Percentiles rank a stretch among this genome's conserved stretches.
phyloP scores from a whole-genome alignment of 2,888 invertebrate species.

The Anorthoa munda region DNA sequence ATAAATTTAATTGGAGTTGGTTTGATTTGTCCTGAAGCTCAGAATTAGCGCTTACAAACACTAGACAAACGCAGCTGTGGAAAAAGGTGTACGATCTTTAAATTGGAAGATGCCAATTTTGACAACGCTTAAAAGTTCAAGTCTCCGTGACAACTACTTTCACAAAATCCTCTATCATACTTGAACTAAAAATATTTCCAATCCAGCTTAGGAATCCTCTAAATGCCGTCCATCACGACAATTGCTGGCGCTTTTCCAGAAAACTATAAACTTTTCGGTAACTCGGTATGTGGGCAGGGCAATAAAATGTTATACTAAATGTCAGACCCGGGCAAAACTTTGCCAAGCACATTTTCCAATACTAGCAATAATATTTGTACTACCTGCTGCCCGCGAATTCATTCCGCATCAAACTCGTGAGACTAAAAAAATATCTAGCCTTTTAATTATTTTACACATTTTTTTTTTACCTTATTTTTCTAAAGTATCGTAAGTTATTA shows the following conservation, averaged over 20 bases:
- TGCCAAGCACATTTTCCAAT: conserved; percentile 28
- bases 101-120: neutral
- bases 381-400: too few species aligned
- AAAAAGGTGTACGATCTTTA: neutral
- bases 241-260: conserved; percentile 35
- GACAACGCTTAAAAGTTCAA: neutral
- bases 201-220: neutral
- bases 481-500: too few species aligned
- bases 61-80: too few species aligned
- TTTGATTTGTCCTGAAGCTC: too few species aligned
- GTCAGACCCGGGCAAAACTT: conserved; percentile 3
- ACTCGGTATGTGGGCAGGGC: conserved; percentile 13
- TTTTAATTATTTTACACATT: too few species aligned
- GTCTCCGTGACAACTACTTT: neutral
- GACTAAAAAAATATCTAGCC: too few species aligned
- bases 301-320: conserved; percentile 51
- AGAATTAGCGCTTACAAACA: too few species aligned
- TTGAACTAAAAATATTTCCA: conserved; percentile 26
- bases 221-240: conserved; percentile 22
- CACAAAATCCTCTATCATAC: conserved; percentile 8
- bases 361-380: conserved; percentile 2
- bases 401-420: too few species aligned
- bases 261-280: conserved; percentile 23
- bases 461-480: too few species aligned
- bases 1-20: too few species aligned